Evolutionary conservation across 1,140 invertebrate species (phyloP), one percentile per base, ranked within the genome.

Genomic region (Nasonia longicornis): DNA sequence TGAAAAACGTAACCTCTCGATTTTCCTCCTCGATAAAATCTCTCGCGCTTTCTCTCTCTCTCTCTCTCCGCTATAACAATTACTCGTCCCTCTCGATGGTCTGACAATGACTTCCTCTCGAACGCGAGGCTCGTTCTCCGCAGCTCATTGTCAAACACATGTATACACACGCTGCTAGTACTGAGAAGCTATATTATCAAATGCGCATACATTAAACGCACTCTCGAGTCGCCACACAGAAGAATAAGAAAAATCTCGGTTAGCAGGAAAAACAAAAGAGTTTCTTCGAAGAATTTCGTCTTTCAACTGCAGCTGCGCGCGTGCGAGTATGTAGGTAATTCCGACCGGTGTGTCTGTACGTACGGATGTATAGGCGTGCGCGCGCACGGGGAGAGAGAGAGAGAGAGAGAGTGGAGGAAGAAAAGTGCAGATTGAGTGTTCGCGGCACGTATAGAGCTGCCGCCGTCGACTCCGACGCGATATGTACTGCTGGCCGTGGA

Each of bases 391-490:
- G 45, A 48, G 45, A 48, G 26, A 26, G 26, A 26, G 26, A 26
- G 26, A 26, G 26, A 26, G 26, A 22, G 22, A 22, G 22, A 22
- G 71, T 7, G 11, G 38, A 29, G 71, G 22, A 48, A 75, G 20
- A 75, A 75, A 48, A 75, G 45, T 22, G 72, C 20, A 16, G 63
- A 77, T 77, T 77, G 75, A 26, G 31, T 11, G 20, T 48, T 67
- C 75, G 75, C 31, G 12, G 35, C 75, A 77, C 75, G 77, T 78
- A 78, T 78, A 78, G 67, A 14, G 14, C 14, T 38, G 22, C 26
- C 45, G 20, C 35, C 42, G 31, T 74, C 48, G 38, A 42, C 38
- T n/a, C 16, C 52, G 52, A 58, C 52, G 52, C 16, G 26, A 26
- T 58, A 35, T 58, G 16, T 48, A 16, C 45, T 48, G 45, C 45